A percentile compares a stretch with the other conserved stretches of the same genome.
Evolutionary conservation across 2,113 vertebrate species (phyloP).

Genomic region (Dasyornis broadbenti): DNA sequence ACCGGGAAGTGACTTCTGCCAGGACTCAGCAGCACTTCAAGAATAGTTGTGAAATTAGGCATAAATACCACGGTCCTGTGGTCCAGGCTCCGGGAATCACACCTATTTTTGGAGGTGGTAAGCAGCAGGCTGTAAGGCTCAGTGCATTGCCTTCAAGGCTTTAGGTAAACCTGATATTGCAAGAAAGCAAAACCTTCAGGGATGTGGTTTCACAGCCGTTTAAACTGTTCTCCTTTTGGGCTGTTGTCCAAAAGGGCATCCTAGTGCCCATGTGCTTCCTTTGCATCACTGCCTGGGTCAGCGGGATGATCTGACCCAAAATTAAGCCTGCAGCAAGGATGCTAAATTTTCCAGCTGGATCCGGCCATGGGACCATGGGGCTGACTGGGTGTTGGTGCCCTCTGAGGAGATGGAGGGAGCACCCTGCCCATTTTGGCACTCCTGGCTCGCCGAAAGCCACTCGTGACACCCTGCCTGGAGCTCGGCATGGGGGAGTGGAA

Average conservation of each 20-base stretch:
- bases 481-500: not conserved
- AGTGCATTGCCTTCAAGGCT: not conserved
- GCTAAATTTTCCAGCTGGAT: not conserved
- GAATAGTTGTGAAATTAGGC: not conserved
- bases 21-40: not conserved
- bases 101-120: not conserved
- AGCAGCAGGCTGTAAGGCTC: not conserved
- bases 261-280: not conserved
- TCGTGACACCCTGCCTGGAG: not conserved
- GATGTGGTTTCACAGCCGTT: slow-evolving; percentile 9
- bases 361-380: not conserved
- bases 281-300: not conserved
- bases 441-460: accelerated
- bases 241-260: not conserved
- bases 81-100: not conserved
- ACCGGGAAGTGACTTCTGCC: not conserved
- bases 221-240: not conserved
- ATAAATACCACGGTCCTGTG: not conserved
- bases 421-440: not conserved
- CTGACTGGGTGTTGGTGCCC: not conserved
- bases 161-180: not conserved
- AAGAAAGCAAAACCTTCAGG: not conserved
- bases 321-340: not conserved
- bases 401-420: not conserved
- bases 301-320: not conserved